Evolutionary conservation across 2,888 invertebrate species (phyloP), one percentile per base, ranked within the genome.

Genomic region (Drosophila hawaiiensis): DNA sequence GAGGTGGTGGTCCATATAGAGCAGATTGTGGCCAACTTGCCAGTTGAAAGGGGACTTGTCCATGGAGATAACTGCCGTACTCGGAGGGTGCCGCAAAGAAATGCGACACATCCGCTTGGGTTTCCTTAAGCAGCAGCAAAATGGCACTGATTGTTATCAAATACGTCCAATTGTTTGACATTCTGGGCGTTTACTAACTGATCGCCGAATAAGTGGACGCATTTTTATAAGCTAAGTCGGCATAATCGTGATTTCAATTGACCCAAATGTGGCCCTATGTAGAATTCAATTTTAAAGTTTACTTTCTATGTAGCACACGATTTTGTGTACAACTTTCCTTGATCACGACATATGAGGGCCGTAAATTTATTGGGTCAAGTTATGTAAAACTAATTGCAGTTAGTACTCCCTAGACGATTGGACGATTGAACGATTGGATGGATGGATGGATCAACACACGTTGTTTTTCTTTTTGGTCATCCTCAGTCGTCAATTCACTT

Each of bases 261-360:
- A 76, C 89, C 83, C 66, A 68, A 37, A 58, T 72, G 53, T 12
- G 64, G 53, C 28, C 19, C 19, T 53, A 56, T 41, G 61, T 75
- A 67, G 68, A 68, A 75, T 64, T 33, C 43, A 12, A 28, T 35
- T 67, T 22, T 29, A 37, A 58, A 39, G 58, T 60, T 71, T 75
- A 88, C 88, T 85, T 83, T 88, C 88, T 66, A 73, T 74, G 59
- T 39, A 16, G 61, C 54, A 62, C 86, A 85, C 85, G 86, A 84
- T 56, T 82, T 83, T 28, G n/a, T 69, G 73, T 68, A 39, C 56
- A 78, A 90, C 92, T 92, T 92, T 92, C 91, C 82, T 87, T 78
- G 70, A 63, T 69, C 91, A 92, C 90, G 91, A 78, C 52, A 70
- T 31, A 2, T 28, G 16, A 3, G 41, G 49, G 12, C 25, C 9